A percentile compares a stretch with the other conserved stretches of the same genome.
These are phyloP conservation scores for Heteractis magnifica DNA, from an alignment of 92 coral and sea anemone genomes.

Conservation along the genomic window DNA sequence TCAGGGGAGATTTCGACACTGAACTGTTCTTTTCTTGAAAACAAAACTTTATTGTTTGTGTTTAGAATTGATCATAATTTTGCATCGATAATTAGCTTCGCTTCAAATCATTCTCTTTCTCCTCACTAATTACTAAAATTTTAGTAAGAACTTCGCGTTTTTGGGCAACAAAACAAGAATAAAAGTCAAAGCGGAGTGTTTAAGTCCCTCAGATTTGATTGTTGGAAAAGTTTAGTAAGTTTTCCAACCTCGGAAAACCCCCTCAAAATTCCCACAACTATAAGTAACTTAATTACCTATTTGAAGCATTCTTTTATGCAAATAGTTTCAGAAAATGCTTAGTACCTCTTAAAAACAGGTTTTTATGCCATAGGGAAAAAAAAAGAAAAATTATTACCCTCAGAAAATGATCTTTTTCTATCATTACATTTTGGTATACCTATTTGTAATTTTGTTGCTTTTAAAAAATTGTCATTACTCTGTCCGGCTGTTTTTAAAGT, in stretches of 20 bases:
- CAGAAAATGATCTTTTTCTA: too few species aligned
- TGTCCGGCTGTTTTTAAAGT: neutral
- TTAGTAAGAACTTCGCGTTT: neutral
- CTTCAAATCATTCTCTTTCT: slow-evolving; percentile 24
- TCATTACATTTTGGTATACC: too few species aligned
- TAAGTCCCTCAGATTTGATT: neutral
- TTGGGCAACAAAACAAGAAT: neutral
- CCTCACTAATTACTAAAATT: neutral
- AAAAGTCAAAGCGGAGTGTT: neutral
- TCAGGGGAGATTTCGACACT: slow-evolving; percentile 5
- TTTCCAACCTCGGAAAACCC: neutral
- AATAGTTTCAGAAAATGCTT: neutral
- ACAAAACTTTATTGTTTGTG: slow-evolving; percentile 43
- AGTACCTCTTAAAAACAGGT: neutral
- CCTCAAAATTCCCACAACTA: neutral
- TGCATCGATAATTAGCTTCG: slow-evolving; percentile 34
- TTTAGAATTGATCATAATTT: slow-evolving; percentile 33
- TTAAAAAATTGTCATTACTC: neutral
- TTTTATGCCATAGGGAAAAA: neutral
- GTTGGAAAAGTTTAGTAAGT: neutral
- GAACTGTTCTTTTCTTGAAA: slow-evolving; percentile 28
- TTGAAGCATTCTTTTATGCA: neutral
- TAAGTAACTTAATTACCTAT: neutral
- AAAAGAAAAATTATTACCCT: neutral
- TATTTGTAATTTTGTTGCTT: too few species aligned